Evolutionary conservation across 2,113 vertebrate genomes (phyloP), one percentile per base, ranked within the genome.

Genomic region (Nibea coibor): DNA sequence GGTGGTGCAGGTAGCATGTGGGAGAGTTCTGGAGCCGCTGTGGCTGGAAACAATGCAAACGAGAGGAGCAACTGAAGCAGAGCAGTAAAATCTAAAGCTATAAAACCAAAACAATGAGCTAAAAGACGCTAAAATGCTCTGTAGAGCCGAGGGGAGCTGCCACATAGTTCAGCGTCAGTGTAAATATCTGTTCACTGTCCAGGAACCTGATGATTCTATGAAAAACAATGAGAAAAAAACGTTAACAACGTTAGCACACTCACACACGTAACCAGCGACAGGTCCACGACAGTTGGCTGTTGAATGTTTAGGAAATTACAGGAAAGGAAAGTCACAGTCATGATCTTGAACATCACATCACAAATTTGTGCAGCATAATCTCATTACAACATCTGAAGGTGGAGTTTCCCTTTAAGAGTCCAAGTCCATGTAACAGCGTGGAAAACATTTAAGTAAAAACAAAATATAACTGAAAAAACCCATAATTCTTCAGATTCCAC

Each of bases 401-500:
- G 64, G 61, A 4, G 43, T 66, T 35, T 39, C 63, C 45, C 43
- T 58, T 62, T 64, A 28, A 73, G 28, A 71, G 26, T 28, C 31
- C 1, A 6, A 8, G 19, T 22, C 57, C 58, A 20, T 50, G 61
- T 26, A 39, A 10, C 57, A 50, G 24, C 12, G 28, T 45, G 39
- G 35, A 35, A 39, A 19, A 9, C 35, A 19, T 17, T 35, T 0
- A 5, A 62, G 69, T 20, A 59, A 83, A 77, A 57, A 20, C 57
- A 77, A 57, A 20, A 61, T 22, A 35, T 12, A 35, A 47, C 42
- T 43, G 11, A 10, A 28, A 28, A 28, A 28, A 62, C 62, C 31
- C 42, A 2, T 51, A 54, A 47, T 42, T 66, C 77, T 19, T 78
- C 78, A 63, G 47, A 84, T 77, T 77, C 77, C 81, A 63, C 75